These are phyloP conservation scores for Dreissena rostriformis DNA, from an alignment of 1,140 invertebrate genomes.

Conservation along the genomic window DNA sequence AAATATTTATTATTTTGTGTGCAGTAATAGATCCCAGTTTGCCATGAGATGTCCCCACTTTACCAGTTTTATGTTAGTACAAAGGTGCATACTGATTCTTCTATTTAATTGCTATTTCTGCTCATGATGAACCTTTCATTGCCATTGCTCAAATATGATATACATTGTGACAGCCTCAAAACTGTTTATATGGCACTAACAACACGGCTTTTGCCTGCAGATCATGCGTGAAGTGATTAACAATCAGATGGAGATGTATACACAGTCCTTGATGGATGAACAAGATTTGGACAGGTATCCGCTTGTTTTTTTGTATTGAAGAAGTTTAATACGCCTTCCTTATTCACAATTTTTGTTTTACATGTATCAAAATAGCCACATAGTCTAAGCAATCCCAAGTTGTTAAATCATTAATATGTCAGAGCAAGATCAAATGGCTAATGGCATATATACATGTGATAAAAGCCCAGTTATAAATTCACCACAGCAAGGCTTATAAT, in stretches of 20 bases:
- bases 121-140: too few species aligned
- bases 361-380: background rate
- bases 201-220: constrained; percentile 20
- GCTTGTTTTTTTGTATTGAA: background rate
- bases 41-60: too few species aligned
- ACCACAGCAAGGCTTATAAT: background rate
- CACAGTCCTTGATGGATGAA: constrained; percentile 19
- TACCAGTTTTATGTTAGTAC: too few species aligned
- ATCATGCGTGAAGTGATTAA: constrained; percentile 77
- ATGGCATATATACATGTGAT: background rate
- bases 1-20: too few species aligned
- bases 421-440: background rate
- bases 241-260: constrained; percentile 71
- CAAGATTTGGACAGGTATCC: background rate
- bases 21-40: too few species aligned
- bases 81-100: too few species aligned
- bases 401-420: background rate
- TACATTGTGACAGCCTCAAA: too few species aligned
- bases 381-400: background rate
- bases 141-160: too few species aligned
- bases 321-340: background rate
- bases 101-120: too few species aligned
- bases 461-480: background rate
- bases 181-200: too few species aligned
- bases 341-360: background rate